Base-by-base conservation (phyloP, 2,113 vertebrate genomes). In the Butastur rufipennis region DNA sequence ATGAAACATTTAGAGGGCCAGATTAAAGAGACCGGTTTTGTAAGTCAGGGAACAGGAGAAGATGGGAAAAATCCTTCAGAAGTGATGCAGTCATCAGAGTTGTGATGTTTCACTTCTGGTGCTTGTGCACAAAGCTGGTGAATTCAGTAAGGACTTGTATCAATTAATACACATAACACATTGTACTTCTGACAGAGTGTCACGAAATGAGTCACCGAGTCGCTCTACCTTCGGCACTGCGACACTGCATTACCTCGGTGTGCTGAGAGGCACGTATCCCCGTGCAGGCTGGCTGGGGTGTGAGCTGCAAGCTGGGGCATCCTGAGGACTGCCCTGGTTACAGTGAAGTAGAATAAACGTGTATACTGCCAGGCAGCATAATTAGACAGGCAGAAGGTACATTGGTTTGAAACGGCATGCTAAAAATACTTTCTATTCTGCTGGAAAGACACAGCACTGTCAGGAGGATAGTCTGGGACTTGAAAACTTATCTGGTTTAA, bases 371-470 rank as follows among this genome's bases (percentile, higher is more conserved):
- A 59, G 74, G 66, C 52, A 85, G 61, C 18, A 11, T 26, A 36
- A 47, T 27, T 15, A 58, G 50, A 31, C 22, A 58, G 77, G 9
- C 15, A 38, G 45, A 74, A 79, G 32, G 18, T 63, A 48, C 13
- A 2, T 1, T 7, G 43, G 20, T 52, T 68, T 56, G 68, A 84
- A 65, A 78, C 8, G 0, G 0, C 31, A 10, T 5, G 17, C 38
- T 67, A 38, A 75, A 90, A 95, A 72, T 80, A 52, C 6, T 61
- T 75, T 9, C 23, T 63, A 0, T 75, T 75, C 71, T 77, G 62
- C 40, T 72, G 45, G 29, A 65, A 78, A 72, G 68, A 34, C 55
- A 56, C 23, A 40, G 38, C 29, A 22, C 25, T 82, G 42, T 18
- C 86, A 85, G 55, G 23, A 61, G 73, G 68, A 48, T 31, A 90